These are phyloP conservation scores for Mizuhopecten yessoensis DNA, from an alignment of 1,140 invertebrate species.

Conservation along the genomic window DNA sequence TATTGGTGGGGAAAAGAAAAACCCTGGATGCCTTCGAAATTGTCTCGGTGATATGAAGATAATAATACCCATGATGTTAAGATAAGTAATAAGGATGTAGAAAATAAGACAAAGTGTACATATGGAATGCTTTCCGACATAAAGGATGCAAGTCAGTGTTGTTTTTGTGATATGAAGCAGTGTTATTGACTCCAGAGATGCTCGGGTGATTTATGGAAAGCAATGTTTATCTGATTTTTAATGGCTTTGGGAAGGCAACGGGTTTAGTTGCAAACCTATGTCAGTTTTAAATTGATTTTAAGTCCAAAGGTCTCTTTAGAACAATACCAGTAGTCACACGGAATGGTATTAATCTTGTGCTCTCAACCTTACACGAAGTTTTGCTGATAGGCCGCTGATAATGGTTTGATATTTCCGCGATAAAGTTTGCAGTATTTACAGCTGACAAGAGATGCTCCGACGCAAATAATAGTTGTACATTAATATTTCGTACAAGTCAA, in stretches of 20 bases:
- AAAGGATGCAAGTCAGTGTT: background rate
- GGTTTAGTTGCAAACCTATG: constrained; percentile 33
- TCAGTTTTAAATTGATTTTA: constrained; percentile 40
- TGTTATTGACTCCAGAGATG: background rate
- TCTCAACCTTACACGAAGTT: background rate
- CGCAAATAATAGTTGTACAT: background rate
- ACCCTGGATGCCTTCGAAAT: too few species aligned
- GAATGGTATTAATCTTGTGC: background rate
- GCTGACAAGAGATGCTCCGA: background rate
- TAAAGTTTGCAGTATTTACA: background rate
- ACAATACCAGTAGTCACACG: background rate
- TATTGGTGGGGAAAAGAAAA: too few species aligned
- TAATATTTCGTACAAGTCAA: constrained; percentile 22
- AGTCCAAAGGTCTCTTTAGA: constrained; percentile 37
- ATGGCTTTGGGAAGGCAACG: constrained; percentile 31
- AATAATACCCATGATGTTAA: background rate
- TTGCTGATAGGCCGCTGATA: background rate
- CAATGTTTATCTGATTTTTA: background rate
- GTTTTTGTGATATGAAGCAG: background rate
- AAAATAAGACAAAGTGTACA: too few species aligned
- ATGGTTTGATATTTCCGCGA: background rate
- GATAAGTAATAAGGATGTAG: too few species aligned
- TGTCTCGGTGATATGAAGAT: background rate
- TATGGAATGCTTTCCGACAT: background rate
- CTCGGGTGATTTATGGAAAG: background rate